phyloP scores from a whole-genome alignment of 2,113 vertebrate species.

The Pachyramphus minor region DNA sequence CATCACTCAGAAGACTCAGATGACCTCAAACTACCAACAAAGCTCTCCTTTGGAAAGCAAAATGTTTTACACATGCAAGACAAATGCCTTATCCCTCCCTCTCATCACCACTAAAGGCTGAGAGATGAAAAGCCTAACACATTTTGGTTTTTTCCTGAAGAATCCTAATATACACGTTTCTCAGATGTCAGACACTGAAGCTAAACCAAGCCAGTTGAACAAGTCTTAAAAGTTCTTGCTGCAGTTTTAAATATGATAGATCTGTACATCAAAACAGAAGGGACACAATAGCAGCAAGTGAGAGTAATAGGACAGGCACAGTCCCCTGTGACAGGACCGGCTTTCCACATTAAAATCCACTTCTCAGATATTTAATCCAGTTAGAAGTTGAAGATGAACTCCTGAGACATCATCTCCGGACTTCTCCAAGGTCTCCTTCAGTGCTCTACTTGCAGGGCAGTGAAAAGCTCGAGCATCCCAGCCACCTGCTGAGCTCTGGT shows the following conservation, averaged over 20 bases:
- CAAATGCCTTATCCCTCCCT: neutral
- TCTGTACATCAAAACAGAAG: neutral
- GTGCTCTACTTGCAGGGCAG: neutral
- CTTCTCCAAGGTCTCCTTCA: neutral
- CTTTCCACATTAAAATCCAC: neutral
- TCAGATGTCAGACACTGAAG: neutral
- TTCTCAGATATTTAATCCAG: neutral
- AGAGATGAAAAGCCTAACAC: constrained; percentile 30
- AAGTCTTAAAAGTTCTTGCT: constrained; percentile 22
- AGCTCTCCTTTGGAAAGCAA: neutral
- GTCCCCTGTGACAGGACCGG: neutral
- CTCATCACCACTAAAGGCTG: neutral
- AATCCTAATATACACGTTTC: neutral
- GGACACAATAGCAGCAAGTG: neutral
- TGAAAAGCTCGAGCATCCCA: neutral
- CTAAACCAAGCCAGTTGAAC: constrained; percentile 16
- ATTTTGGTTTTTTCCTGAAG: neutral
- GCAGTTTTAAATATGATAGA: neutral
- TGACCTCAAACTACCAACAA: neutral
- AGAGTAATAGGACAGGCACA: neutral
- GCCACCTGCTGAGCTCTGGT: neutral
- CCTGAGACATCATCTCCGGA: neutral
- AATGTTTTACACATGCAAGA: neutral
- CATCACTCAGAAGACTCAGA: neutral
- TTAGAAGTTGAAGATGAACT: neutral